Evolutionary conservation across 2,888 invertebrate species (phyloP).

Genomic region (Nomada ferruginata): DNA sequence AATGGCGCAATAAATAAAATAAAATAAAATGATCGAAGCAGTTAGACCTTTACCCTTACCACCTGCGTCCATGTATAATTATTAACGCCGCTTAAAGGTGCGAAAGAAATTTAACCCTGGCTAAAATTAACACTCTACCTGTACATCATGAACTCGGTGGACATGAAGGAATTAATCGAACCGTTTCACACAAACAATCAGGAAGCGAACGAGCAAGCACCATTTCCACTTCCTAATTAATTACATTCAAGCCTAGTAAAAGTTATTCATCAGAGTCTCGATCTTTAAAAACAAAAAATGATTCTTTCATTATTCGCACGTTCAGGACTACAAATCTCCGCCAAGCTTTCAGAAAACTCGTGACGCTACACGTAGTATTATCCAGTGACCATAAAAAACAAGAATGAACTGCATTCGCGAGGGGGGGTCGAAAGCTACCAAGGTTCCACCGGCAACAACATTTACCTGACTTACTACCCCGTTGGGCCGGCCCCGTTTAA

Average conservation of each 20-base stretch:
- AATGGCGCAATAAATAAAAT: background rate
- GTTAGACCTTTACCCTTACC: slow-evolving; percentile 26
- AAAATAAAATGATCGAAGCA: background rate
- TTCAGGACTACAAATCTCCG: too few species aligned
- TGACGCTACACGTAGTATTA: background rate
- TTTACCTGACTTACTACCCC: slow-evolving; percentile 26
- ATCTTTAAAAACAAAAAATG: too few species aligned
- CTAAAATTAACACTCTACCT: slow-evolving; percentile 6
- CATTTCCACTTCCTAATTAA: background rate
- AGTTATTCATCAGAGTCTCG: background rate
- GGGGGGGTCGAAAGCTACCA: background rate
- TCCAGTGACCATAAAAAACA: background rate
- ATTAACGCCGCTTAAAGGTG: slow-evolving; percentile 1
- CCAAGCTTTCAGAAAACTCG: too few species aligned
- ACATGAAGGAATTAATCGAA: background rate
- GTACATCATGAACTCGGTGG: background rate
- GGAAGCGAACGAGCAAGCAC: background rate
- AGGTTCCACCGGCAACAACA: background rate
- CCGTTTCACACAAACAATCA: background rate
- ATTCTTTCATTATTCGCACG: too few species aligned
- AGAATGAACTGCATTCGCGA: background rate
- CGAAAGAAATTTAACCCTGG: slow-evolving; percentile 18
- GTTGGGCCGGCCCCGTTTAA: slow-evolving; percentile 32
- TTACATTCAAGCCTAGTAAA: background rate
- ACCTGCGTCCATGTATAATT: slow-evolving; percentile 7